phyloP scores from a whole-genome alignment of 2,888 invertebrate genomes.

The Brachyptera risi region DNA sequence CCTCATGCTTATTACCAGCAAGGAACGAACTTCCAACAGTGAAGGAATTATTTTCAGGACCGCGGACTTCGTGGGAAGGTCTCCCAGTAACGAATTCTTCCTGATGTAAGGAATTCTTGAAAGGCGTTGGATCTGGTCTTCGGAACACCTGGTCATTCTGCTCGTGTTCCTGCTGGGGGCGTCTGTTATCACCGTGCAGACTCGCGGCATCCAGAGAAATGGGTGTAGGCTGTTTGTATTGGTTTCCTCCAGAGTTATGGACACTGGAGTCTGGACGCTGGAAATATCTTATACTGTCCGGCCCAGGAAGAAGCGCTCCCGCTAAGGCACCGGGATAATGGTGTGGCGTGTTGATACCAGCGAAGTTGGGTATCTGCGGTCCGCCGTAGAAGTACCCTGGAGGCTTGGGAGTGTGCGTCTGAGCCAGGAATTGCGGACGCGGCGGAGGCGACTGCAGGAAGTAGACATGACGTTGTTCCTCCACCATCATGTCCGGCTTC shows the following conservation, averaged over 20 bases:
- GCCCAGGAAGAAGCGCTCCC: slow-evolving; percentile 7
- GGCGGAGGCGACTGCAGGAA: neutral
- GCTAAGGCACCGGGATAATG: slow-evolving; percentile 1
- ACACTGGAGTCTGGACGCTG: slow-evolving; percentile 6
- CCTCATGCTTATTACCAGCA: slow-evolving; percentile 14
- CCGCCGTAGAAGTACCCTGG: slow-evolving; percentile 6
- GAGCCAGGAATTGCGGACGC: neutral
- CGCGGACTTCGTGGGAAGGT: slow-evolving; percentile 6
- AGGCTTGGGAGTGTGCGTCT: slow-evolving; percentile 11
- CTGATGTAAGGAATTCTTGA: neutral
- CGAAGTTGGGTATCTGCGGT: slow-evolving; percentile 3
- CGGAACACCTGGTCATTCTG: neutral
- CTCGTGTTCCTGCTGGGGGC: neutral
- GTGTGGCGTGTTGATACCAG: slow-evolving; percentile 1
- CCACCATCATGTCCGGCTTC: slow-evolving; percentile 15
- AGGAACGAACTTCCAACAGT: slow-evolving; percentile 12
- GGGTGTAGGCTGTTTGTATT: neutral
- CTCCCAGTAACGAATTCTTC: slow-evolving; percentile 5
- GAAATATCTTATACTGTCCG: slow-evolving; percentile 8
- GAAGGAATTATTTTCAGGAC: neutral
- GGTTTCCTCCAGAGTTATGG: neutral
- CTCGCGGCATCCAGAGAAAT: neutral
- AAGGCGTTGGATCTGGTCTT: slow-evolving; percentile 1
- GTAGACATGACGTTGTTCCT: slow-evolving; percentile 20
- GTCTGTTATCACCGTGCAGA: neutral